phyloP scores from a whole-genome alignment of 1,140 invertebrate genomes.

The Papilio helenus region DNA sequence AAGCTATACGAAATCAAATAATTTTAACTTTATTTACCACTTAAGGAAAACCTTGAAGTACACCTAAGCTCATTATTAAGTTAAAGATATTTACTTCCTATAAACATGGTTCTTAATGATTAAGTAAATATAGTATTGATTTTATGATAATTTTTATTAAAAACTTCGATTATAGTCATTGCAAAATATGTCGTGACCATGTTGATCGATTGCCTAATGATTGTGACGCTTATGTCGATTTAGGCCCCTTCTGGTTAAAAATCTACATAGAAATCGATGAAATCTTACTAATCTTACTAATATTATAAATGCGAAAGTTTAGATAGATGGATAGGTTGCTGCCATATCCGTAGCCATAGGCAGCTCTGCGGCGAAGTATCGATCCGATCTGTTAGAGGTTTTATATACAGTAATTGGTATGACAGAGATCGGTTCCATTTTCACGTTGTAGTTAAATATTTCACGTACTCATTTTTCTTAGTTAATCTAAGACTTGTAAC shows the following conservation, averaged over 20 bases:
- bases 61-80: not conserved
- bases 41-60: not conserved
- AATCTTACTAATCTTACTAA: too few species aligned
- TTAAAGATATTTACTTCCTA: conserved; percentile 8
- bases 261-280: not conserved
- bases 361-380: not conserved
- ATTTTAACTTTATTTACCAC: conserved; percentile 7
- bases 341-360: conserved; percentile 25
- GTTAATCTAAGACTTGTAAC: too few species aligned
- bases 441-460: not conserved
- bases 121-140: not conserved
- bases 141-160: not conserved
- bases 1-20: conserved; percentile 1
- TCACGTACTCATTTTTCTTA: not conserved
- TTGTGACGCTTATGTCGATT: not conserved
- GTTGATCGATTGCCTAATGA: not conserved
- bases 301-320: too few species aligned
- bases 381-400: not conserved
- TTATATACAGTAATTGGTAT: not conserved
- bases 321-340: too few species aligned
- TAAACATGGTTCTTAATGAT: not conserved
- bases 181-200: not conserved
- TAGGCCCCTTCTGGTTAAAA: conserved; percentile 14
- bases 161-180: not conserved
- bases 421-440: not conserved